phyloP scores from a whole-genome alignment of 2,888 invertebrate genomes.

The Drosophila subsilvestris region DNA sequence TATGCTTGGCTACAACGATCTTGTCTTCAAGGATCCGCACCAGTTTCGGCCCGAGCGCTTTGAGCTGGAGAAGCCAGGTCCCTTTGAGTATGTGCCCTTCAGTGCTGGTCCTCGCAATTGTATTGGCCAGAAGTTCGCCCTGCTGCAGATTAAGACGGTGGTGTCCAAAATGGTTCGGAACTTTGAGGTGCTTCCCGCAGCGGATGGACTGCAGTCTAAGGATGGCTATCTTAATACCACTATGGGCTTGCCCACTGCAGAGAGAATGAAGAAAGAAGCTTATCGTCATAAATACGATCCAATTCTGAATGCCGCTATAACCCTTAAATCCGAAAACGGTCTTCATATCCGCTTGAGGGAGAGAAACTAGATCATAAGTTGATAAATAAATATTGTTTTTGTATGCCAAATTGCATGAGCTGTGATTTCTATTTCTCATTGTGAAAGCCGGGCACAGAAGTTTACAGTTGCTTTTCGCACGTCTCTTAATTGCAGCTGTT shows the following conservation, averaged over 20 bases:
- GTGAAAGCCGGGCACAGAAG: no score
- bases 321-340: slow-evolving; percentile 85
- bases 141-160: slow-evolving; percentile 86
- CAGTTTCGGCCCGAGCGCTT: slow-evolving; percentile 86
- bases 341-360: slow-evolving; percentile 83
- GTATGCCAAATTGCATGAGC: not conserved
- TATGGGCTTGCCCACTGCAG: slow-evolving; percentile 52
- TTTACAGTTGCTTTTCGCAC: no score
- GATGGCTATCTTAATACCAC: slow-evolving; percentile 70
- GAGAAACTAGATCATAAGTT: slow-evolving; percentile 32
- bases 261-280: slow-evolving; percentile 41
- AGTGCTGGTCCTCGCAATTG: slow-evolving; percentile 88
- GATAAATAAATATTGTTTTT: not conserved
- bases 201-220: slow-evolving; percentile 71
- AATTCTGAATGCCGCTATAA: slow-evolving; percentile 84
- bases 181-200: slow-evolving; percentile 83
- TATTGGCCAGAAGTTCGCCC: slow-evolving; percentile 85
- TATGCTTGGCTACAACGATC: slow-evolving; percentile 78
- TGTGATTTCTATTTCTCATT: no score
- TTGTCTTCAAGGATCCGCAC: slow-evolving; percentile 78
- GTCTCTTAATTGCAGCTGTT: no score
- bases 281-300: slow-evolving; percentile 82
- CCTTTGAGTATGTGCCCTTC: slow-evolving; percentile 86
- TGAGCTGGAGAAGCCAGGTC: slow-evolving; percentile 81
- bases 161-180: slow-evolving; percentile 85